Evolutionary conservation across 2,888 invertebrate species (phyloP).

Genomic region (Drymonia ruficornis): DNA sequence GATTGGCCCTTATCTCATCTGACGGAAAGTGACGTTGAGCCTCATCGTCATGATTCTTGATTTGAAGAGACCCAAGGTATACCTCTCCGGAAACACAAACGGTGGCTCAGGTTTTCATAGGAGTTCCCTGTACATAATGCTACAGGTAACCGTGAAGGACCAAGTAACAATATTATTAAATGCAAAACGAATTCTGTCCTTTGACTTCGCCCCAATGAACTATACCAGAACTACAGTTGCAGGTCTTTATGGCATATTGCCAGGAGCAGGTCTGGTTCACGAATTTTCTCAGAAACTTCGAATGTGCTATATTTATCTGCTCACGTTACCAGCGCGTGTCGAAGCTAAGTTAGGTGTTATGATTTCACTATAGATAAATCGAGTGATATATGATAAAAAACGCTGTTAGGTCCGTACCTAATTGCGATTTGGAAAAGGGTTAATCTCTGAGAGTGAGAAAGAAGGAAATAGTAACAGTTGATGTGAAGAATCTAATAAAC

Average conservation of each 20-base stretch:
- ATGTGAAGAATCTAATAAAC: background rate
- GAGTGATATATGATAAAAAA: conserved; percentile 25
- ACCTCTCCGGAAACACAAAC: no score
- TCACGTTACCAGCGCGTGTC: conserved; percentile 26
- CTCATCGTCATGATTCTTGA: no score
- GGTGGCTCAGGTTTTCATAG: no score
- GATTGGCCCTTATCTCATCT: no score
- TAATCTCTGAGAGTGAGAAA: background rate
- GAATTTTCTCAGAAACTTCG: conserved; percentile 27
- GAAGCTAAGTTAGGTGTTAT: conserved; percentile 14
- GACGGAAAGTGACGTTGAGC: no score
- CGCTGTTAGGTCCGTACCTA: background rate
- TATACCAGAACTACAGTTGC: conserved; percentile 18
- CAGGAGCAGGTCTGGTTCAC: conserved; percentile 24
- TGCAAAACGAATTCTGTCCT: conserved; percentile 1
- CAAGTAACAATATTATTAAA: no score
- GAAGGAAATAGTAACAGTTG: background rate
- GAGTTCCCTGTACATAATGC: no score
- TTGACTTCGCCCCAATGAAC: conserved; percentile 29
- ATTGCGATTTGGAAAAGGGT: background rate
- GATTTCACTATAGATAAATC: conserved; percentile 18
- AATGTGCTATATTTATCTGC: conserved; percentile 26
- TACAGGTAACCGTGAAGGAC: no score
- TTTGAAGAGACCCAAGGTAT: no score
- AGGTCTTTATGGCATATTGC: conserved; percentile 30